Base-by-base conservation (phyloP, 2,797 vertebrate species). In the Gambusia yucatana region DNA sequence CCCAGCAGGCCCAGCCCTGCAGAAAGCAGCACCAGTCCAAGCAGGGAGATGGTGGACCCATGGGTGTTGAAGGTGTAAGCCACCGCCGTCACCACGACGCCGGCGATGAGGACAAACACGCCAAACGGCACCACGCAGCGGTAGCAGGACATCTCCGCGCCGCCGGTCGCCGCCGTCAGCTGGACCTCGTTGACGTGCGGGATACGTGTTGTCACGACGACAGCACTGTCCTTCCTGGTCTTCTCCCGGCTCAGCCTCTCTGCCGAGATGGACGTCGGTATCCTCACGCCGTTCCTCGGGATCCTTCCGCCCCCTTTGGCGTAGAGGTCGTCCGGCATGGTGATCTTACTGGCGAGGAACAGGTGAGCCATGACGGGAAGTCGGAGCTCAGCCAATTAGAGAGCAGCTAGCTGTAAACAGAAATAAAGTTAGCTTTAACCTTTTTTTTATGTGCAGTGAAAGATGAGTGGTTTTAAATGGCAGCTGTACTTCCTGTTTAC, bases 11-110 rank as follows among this genome's bases (percentile, higher is more conserved):
- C 91, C 4, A 98, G 93, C 86, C 97, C 97, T 0, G 91, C 92
- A 0, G 93, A 96, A 77, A 99, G 93, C 69, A 98, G 93, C 76
- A 96, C 95, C 89, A 98, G 95, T 7, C 98, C 97, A 16, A 98
- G 93, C 76, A 98, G 95, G 0, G 97, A 97, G 94, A 98, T 98
- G 89, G 96, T 96, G 28, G 97, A 98, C 17, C 97, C 97, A 0
- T 98, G 97, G 46, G 97, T 96, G 87, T 97, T 97, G 92, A 98
- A 98, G 88, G 95, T 96, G 90, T 98, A 98, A 0, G 98, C 97
- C 87, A 98, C 97, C 0, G 93, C 95, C 0, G 97, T 98, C 77
- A 98, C 97, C 82, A 97, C 97, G 0, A 95, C 75, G n/a, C 97
- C 98, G 0, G 97, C 94, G 1, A 98, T 97, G 41, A 98, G 95